Evolutionary conservation across 1,140 invertebrate genomes (phyloP).

Genomic region (Tenebrio molitor): DNA sequence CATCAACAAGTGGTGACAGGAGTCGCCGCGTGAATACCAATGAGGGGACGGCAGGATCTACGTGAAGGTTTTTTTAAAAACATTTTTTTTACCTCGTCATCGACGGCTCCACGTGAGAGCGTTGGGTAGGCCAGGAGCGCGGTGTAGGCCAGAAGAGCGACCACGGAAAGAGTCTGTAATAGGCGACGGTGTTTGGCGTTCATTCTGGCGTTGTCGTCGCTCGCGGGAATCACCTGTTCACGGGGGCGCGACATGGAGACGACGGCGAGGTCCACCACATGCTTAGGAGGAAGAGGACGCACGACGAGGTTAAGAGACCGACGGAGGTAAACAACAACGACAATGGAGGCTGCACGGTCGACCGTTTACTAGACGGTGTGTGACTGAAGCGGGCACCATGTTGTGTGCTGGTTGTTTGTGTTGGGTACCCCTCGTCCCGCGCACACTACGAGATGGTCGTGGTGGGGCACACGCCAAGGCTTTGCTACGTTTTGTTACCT

Average conservation of each 20-base stretch:
- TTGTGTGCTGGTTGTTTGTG: conserved; percentile 43
- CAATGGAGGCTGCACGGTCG: conserved; percentile 5
- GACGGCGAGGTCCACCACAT: conserved; percentile 5
- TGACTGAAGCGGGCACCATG: conserved; percentile 38
- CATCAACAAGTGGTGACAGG: conserved; percentile 37
- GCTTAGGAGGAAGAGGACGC: not conserved
- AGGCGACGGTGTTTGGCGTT: conserved; percentile 57
- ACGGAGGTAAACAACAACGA: conserved; percentile 8
- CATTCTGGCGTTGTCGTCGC: conserved; percentile 62
- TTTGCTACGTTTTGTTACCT: conserved; percentile 32
- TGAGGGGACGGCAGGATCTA: not conserved
- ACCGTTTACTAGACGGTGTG: not conserved
- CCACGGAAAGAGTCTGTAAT: conserved; percentile 60
- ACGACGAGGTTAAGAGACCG: not conserved
- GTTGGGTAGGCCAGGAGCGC: conserved; percentile 75
- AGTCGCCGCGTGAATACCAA: conserved; percentile 9
- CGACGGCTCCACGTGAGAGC: conserved; percentile 55
- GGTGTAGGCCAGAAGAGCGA: conserved; percentile 70
- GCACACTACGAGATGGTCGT: conserved; percentile 1
- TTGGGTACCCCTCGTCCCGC: conserved; percentile 27
- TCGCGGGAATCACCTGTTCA: conserved; percentile 54
- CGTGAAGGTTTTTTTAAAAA: conserved; percentile 15
- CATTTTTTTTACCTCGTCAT: conserved; percentile 36
- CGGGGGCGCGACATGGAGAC: conserved; percentile 46
- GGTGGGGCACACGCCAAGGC: conserved; percentile 49